Evolutionary conservation across 2,888 invertebrate genomes (phyloP), one percentile per base, ranked within the genome.

Genomic region (Lissonota sp.): DNA sequence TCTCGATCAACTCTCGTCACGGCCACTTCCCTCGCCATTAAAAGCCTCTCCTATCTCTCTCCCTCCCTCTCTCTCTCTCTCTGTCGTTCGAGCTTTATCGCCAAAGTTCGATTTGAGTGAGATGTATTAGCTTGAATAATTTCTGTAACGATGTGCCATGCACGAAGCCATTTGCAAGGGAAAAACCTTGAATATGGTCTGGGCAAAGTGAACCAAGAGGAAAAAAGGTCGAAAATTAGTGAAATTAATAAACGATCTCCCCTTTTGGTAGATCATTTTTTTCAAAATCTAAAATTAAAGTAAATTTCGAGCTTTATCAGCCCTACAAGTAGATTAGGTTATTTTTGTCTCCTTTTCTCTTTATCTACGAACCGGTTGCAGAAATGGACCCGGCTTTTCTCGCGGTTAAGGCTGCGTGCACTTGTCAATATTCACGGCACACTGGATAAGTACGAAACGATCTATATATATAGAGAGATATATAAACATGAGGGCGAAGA

Each of bases 1-100:
- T 81, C 71, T 81, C 74, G 81, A 78, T 81, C 78, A 64, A 74
- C 55, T 77, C 77, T 67, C 71, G 69, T 71, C 80, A 71, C 81
- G 83, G 79, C 72, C 57, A 70, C 74, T 83, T 79, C 75, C 26
- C 73, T 73, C 63, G 67, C 72, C 55, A 80, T 80, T 80, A 69
- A 67, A 80, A 63, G 51, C 70, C 49, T 49, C 42, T 70, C 49
- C 44, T 14, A 12, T 58, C 53, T n/a, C n/a, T 44, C 67, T 5
- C 62, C 51, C 72, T 75, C 63, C 12, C 49, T 42, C 57, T 63
- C 55, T n/a, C 39, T 37, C 53, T 55, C 44, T 49, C 60, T 40
- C 53, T 72, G 64, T 77, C 73, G 71, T 76, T 76, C 76, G 60
- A 53, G 73, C 40, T 66, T 78, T 71, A 71, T 72, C 66, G 37